A percentile compares a stretch with the other conserved stretches of the same genome.
phyloP scores from a whole-genome alignment of 2,888 invertebrate species.

The Sturmia bella region DNA sequence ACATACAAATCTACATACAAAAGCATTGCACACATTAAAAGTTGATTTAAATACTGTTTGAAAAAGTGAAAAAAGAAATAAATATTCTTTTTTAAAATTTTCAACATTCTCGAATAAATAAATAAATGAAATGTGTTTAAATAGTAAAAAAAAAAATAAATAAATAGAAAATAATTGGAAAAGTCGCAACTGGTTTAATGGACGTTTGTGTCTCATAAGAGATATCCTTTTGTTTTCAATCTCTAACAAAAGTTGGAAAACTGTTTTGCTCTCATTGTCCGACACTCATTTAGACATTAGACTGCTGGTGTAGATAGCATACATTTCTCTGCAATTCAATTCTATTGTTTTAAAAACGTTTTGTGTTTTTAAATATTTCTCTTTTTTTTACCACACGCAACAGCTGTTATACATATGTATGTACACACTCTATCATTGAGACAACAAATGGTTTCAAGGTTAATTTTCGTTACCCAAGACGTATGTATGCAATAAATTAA shows the following conservation, averaged over 20 bases:
- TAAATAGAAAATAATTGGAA: slow-evolving; percentile 37
- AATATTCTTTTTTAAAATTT: slow-evolving; percentile 7
- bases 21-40: slow-evolving; percentile 11
- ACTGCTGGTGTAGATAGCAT: neutral
- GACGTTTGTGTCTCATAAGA: slow-evolving; percentile 7
- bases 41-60: slow-evolving; percentile 35
- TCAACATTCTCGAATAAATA: neutral
- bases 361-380: neutral
- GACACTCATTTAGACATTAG: slow-evolving; percentile 12
- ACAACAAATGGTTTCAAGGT: slow-evolving; percentile 67
- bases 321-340: slow-evolving; percentile 3
- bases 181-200: slow-evolving; percentile 53
- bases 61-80: slow-evolving; percentile 20
- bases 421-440: slow-evolving; percentile 46
- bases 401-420: slow-evolving; percentile 37
- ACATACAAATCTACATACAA: no score
- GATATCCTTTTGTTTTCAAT: slow-evolving; percentile 51
- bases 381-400: slow-evolving; percentile 23
- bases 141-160: neutral
- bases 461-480: slow-evolving; percentile 22
- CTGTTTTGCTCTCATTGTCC: neutral
- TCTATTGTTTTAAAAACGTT: slow-evolving; percentile 61
- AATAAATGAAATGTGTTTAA: slow-evolving; percentile 11
- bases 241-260: slow-evolving; percentile 4
- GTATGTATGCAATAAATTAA: slow-evolving; percentile 2